Evolutionary conservation across 1,140 invertebrate species (phyloP).

Genomic region (Artemia franciscana): DNA sequence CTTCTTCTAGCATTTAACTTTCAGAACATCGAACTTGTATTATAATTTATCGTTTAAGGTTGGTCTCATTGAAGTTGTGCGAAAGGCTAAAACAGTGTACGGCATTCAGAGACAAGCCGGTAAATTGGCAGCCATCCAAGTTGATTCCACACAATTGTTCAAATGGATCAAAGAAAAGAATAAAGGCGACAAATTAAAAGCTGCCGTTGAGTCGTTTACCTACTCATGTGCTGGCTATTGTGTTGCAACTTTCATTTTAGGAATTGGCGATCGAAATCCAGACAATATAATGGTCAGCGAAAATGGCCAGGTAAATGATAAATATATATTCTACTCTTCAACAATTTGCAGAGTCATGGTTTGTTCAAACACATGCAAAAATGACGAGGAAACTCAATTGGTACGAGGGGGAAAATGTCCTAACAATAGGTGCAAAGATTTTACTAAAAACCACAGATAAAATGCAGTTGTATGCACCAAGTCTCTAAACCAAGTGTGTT

Average conservation of each 20-base stretch:
- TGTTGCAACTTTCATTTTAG: slow-evolving; percentile 90
- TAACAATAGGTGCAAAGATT: too few species aligned
- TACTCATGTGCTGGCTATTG: slow-evolving; percentile 94
- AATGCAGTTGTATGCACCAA: too few species aligned
- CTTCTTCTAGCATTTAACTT: too few species aligned
- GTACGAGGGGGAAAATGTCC: too few species aligned
- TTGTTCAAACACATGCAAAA: too few species aligned
- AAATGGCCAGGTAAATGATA: slow-evolving; percentile 30
- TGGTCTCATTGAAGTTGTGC: slow-evolving; percentile 38
- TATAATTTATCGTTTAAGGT: too few species aligned
- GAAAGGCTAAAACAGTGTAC: slow-evolving; percentile 34
- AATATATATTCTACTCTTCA: neutral
- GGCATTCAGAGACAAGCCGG: slow-evolving; percentile 31
- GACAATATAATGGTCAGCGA: slow-evolving; percentile 98
- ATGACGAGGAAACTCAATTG: too few species aligned
- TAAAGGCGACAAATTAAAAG: slow-evolving; percentile 32
- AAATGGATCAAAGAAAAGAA: slow-evolving; percentile 81
- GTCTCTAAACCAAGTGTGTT: too few species aligned
- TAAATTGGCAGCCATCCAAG: slow-evolving; percentile 28
- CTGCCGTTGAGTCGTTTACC: slow-evolving; percentile 88
- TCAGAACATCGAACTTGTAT: too few species aligned
- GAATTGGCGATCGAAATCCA: slow-evolving; percentile 88
- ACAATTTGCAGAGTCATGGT: too few species aligned
- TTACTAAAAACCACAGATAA: too few species aligned
- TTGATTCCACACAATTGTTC: slow-evolving; percentile 31